Evolutionary conservation across 1,140 invertebrate genomes (phyloP), one percentile per base, ranked within the genome.

Genomic region (Bombus confusus): DNA sequence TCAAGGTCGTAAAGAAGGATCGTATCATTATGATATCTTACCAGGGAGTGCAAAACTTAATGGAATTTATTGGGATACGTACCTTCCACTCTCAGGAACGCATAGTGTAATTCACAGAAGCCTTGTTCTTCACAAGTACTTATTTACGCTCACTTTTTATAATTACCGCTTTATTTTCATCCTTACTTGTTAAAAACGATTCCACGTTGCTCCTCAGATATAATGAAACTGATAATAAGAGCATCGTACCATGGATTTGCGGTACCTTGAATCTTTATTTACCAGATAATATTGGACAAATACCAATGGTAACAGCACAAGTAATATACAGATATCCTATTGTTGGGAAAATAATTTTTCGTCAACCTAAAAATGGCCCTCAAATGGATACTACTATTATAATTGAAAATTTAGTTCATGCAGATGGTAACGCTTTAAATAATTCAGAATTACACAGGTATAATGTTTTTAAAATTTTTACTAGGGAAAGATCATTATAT

Each of bases 261-360:
- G 96, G 96, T 15, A 96, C 96, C 3, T 95, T 98, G 31, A 93
- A 95, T 10, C 95, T 96, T 47, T 98, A 98, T 91, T 95, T 96
- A 88, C 93, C 94, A 6, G 96, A 97, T 88, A 96, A 96, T n/a
- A 93, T 96, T 75, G 97, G 97, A 87, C 97, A 97, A 94, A 96
- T 97, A 74, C 96, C 96, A 80, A 97, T 98, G 94, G 95, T 96
- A 52, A 97, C 97, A 3, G 97, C 97, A 1, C 96, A 97, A 95
- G 97, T 97, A 1, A 95, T 97, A 37, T 97, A 97, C 91, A 96
- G 97, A 4, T 99, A 98, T 96, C 98, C 98, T 0, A 96, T 99
- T 28, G 98, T 98, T 22, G 98, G 98, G 1, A 95, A 97, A 86
- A 97, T 99, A 73, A 95, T 98, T 34, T 97, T 99, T 87, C 95